Base-by-base conservation (phyloP, 1,140 invertebrate genomes). In the Zaprionus ornatus region DNA sequence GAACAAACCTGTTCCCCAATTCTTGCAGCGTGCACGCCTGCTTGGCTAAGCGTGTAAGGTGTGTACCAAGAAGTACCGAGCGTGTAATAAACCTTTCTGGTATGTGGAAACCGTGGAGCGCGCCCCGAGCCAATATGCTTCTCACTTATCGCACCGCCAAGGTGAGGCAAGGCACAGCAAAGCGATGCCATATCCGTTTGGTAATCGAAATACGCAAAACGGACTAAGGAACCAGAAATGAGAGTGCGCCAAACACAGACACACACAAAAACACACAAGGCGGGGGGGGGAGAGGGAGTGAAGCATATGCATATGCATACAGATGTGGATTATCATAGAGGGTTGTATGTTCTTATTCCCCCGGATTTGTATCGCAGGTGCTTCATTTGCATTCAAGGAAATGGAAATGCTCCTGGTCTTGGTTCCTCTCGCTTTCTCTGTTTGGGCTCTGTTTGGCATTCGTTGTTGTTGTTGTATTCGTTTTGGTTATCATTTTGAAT, bases 171-270 rank as follows among this genome's bases (percentile, higher is more conserved):
- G 60, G 40, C 40, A 9, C 25, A 48, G 59, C 13, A 15, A 10
- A 61, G 45, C 45, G 45, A 13, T 42, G 79, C 73, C 76, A 86
- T 82, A 82, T 86, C 83, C 83, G 83, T 71, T 75, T 67, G 72
- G 79, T 87, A 86, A 86, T 87, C 79, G 82, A 86, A 85, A 85
- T 82, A 76, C 57, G 50, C 63, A 67, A 67, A 62, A 74, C 75
- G 68, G 63, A 69, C 71, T 76, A 73, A 59, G 60, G 56, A 7
- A 21, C 21, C 54, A 71, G 37, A 71, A 55, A 64, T 67, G 65
- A 64, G 62, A 52, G 25, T 25, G n/a, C n/a, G n/a, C n/a, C n/a
- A n/a, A n/a, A 37, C 37, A 70, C 50, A 78, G 37, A 59, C 55
- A 76, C 23, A 32, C 12, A 40, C 42, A n/a, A n/a, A n/a, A n/a